These are phyloP conservation scores for Syngnathus typhle DNA, from an alignment of 2,113 vertebrate genomes.

Conservation along the genomic window DNA sequence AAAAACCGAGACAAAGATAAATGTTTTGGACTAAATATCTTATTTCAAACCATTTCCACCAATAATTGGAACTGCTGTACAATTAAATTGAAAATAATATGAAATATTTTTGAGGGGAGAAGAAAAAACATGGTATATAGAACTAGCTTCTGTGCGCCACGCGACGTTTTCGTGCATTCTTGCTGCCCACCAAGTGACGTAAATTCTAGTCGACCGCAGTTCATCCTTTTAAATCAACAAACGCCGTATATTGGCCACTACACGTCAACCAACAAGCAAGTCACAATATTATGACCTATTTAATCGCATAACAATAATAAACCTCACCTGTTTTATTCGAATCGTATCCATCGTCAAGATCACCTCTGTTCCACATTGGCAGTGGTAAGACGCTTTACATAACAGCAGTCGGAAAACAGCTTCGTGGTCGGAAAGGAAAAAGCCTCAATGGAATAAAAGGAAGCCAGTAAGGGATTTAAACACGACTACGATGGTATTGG, in stretches of 20 bases:
- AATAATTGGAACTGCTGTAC: too few species aligned
- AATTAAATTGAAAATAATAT: too few species aligned
- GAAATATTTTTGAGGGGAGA: too few species aligned
- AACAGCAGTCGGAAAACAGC: not conserved
- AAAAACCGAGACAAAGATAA: too few species aligned
- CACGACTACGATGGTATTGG: too few species aligned
- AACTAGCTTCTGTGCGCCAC: not conserved
- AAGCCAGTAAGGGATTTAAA: not conserved
- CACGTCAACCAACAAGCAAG: not conserved
- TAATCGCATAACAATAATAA: too few species aligned
- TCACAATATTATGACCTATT: not conserved
- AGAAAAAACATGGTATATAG: too few species aligned
- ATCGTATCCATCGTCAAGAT: conserved; percentile 29
- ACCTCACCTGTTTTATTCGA: conserved; percentile 39
- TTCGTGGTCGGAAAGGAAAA: conserved; percentile 3
- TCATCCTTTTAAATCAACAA: not conserved
- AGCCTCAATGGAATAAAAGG: not conserved
- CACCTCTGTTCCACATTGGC: conserved; percentile 28
- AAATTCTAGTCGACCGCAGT: not conserved
- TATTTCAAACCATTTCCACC: too few species aligned
- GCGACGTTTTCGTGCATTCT: not conserved
- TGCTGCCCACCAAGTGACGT: not conserved
- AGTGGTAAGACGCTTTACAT: not conserved
- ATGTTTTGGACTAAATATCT: too few species aligned
- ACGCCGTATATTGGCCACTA: not conserved